Evolutionary conservation across 2,888 invertebrate species (phyloP), one percentile per base, ranked within the genome.

Genomic region (Augiades crinisus): DNA sequence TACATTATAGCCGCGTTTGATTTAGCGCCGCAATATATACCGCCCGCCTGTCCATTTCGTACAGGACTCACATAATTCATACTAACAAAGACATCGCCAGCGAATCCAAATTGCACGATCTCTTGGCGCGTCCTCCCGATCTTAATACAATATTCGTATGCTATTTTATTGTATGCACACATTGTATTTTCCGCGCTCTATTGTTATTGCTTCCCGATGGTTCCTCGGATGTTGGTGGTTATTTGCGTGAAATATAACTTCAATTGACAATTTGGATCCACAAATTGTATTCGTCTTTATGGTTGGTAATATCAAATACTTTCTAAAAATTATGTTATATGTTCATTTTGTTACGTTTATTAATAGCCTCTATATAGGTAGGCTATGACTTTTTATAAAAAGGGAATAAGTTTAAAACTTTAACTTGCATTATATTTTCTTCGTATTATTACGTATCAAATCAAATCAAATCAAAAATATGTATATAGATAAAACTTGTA

Each of bases 21-120:
- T 81, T 80, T 82, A 83, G 69, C 60, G 64, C 67, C 47, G 55
- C 59, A 65, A 75, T 83, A 83, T 81, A 82, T 81, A 80, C 72
- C 63, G 64, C 65, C 65, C 63, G 67, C 65, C 61, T 69, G 67
- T 72, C 69, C 71, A 72, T n/a, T n/a, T 73, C 68, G 66, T 67
- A 70, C 70, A 66, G 68, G 70, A 67, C 72, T 68, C 67, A 63
- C 70, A 74, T 78, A 75, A 72, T 67, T 77, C 72, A 72, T 65
- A 61, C 60, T 66, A 70, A 75, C 72, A 74, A 75, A 75, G 68
- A 70, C 67, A 68, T 70, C 50, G 33, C 22, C 21, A 61, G 62
- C 63, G 62, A 59, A 54, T 54, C 56, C 56, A 53, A 59, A 58
- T 58, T 59, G 56, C 67, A 57, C 45, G 55, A 58, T 62, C 60